Base-by-base conservation (phyloP, 1,140 invertebrate genomes). In the Dendroctonus valens region DNA sequence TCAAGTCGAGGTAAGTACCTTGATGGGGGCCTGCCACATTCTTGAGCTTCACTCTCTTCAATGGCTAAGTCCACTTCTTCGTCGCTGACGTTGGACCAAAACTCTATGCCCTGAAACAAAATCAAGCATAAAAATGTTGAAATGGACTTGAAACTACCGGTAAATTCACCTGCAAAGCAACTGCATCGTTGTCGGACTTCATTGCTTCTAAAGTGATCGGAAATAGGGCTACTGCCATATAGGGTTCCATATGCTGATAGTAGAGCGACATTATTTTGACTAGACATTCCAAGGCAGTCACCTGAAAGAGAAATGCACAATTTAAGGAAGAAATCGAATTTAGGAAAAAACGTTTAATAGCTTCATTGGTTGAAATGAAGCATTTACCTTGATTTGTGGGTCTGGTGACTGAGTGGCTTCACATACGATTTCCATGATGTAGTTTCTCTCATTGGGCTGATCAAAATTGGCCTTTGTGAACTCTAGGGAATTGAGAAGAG, bases 1-100 rank as follows among this genome's bases (percentile, higher is more conserved):
- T 3, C 26, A 26, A 26, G 26, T 26, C 1, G 26, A 26, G 26
- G 1, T 26, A 1, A 26, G 26, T 70, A 74, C 73, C 75, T 87
- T 37, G 89, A 85, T 26, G 97, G 96, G n/a, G 94, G 90, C 65
- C 91, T 83, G 48, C 96, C 96, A 72, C 89, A 86, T 80, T 99
- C 96, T 40, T 84, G 83, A 40, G 96, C 96, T 83, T 99, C 97
- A 46, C 90, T 89, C 69, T 93, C 91, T 80, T 99, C 96, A 77
- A 98, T 94, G 5, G 92, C 88, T 68, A 99, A 82, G 81, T 98
- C 96, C 38, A 98, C 93, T 83, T 99, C 98, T 82, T 99, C 97
- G 81, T 99, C 98, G 76, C 97, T 97, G 0, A 99, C 97, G 76
- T 97, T 99, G 0, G 97, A 99, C 98, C 98, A 99, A 82, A 99